Conservation (phyloP, 1,140 invertebrate species). For the Leptopilina boulardi region DNA sequence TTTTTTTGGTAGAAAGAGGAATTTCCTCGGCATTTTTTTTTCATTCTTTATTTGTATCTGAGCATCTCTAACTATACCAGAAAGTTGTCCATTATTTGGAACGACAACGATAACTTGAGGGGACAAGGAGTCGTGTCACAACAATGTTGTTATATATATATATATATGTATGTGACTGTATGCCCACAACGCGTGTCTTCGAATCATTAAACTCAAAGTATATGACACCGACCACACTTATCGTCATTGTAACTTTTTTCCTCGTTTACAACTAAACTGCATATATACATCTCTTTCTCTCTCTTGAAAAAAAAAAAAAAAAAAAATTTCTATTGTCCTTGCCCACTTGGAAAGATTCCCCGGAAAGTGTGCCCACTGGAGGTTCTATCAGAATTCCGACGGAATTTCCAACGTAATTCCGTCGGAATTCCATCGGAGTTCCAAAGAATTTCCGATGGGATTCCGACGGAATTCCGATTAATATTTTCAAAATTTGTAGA, state of each 20-base stretch:
- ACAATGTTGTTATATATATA: not conserved
- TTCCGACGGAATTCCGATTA: no score
- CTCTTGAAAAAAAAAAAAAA: no score
- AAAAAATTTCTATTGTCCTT: no score
- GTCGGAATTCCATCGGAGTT: no score
- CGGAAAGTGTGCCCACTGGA: no score
- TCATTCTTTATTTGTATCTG: conserved; percentile 9
- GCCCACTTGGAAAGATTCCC: no score
- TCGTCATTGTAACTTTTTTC: conserved; percentile 3
- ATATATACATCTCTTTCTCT: not conserved
- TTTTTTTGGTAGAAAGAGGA: not conserved
- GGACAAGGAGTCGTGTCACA: conserved; percentile 6
- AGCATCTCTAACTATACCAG: conserved; percentile 9
- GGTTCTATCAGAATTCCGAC: no score
- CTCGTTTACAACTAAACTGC: conserved; percentile 1
- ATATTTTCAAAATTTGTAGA: no score
- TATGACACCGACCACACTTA: not conserved
- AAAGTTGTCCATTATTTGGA: conserved; percentile 30
- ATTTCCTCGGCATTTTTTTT: not conserved
- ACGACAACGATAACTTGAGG: conserved; percentile 9
- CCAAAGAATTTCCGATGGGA: no score
- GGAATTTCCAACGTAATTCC: no score
- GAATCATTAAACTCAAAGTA: conserved; percentile 21
- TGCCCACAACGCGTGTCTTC: conserved; percentile 28
- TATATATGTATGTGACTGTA: not conserved